Conservation (phyloP, 2,888 invertebrate genomes). For the Phengaris arion region DNA sequence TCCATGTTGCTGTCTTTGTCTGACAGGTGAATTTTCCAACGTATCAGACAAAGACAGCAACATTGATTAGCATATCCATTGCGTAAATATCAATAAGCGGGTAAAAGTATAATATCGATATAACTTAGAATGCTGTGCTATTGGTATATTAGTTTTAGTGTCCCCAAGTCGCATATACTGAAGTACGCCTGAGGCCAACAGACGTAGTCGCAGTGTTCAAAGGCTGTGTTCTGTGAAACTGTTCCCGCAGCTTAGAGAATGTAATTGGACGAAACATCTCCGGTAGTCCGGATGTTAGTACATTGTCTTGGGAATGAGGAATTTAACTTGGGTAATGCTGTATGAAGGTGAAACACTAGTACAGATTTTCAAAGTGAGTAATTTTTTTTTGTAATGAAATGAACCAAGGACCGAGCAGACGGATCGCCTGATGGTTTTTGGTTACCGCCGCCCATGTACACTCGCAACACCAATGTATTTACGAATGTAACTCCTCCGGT, state of each 20-base stretch:
- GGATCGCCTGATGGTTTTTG: too few species aligned
- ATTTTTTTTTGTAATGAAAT: too few species aligned
- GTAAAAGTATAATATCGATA: neutral
- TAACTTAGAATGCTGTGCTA: neutral
- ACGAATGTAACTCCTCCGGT: too few species aligned
- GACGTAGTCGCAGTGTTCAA: neutral
- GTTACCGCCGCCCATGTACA: too few species aligned
- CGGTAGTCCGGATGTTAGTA: neutral
- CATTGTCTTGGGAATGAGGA: neutral
- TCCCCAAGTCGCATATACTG: neutral
- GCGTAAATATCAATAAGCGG: neutral
- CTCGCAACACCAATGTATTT: too few species aligned
- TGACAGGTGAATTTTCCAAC: too few species aligned
- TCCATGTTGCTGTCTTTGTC: too few species aligned
- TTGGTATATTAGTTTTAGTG: neutral
- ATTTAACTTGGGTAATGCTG: neutral
- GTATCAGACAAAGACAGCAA: too few species aligned
- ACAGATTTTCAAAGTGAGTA: too few species aligned
- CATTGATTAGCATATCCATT: too few species aligned
- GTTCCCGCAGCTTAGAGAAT: neutral
- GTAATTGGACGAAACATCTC: constrained; percentile 3
- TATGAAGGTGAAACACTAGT: too few species aligned
- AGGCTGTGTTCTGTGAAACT: neutral
- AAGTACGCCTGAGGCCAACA: neutral
- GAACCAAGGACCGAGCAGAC: too few species aligned